Evolutionary conservation across 2,888 invertebrate genomes (phyloP).

Genomic region (Erebia palarica): DNA sequence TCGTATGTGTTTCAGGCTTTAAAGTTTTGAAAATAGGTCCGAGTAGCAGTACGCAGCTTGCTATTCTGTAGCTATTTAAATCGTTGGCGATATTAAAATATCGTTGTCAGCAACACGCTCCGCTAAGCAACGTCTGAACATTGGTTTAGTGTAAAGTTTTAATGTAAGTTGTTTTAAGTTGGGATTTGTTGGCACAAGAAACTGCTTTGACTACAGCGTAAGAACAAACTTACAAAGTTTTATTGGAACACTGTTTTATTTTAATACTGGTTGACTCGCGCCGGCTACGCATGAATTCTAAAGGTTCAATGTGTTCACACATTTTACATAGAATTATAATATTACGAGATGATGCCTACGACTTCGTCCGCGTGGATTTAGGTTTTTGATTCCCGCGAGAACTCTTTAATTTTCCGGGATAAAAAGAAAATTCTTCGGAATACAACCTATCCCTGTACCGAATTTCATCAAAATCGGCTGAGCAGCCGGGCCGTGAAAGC

Average conservation of each 20-base stretch:
- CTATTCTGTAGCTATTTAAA: constrained; percentile 9
- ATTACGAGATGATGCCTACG: too few relatives aligned
- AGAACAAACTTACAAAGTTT: constrained; percentile 9
- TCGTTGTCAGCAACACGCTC: constrained; percentile 17
- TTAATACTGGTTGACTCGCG: not conserved
- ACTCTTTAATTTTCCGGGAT: too few relatives aligned
- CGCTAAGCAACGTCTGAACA: constrained; percentile 13
- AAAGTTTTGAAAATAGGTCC: not conserved
- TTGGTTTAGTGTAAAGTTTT: constrained; percentile 17
- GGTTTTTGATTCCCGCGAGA: too few relatives aligned
- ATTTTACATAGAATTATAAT: too few relatives aligned
- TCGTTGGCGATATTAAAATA: constrained; percentile 6
- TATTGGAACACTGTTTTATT: constrained; percentile 1
- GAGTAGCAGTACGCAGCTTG: not conserved
- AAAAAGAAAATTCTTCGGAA: too few relatives aligned
- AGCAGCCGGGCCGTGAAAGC: too few relatives aligned
- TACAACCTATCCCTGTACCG: too few relatives aligned
- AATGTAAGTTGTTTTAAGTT: constrained; percentile 19
- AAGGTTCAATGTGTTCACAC: too few relatives aligned
- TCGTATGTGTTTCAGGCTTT: too few relatives aligned
- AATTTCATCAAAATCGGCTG: too few relatives aligned
- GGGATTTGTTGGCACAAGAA: constrained; percentile 13
- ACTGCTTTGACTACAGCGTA: constrained; percentile 4
- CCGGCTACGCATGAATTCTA: too few relatives aligned
- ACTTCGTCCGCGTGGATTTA: too few relatives aligned